Conservation (phyloP, 37 sponge, comb jelly and placozoan genomes). For the Eunapius fragilis region DNA sequence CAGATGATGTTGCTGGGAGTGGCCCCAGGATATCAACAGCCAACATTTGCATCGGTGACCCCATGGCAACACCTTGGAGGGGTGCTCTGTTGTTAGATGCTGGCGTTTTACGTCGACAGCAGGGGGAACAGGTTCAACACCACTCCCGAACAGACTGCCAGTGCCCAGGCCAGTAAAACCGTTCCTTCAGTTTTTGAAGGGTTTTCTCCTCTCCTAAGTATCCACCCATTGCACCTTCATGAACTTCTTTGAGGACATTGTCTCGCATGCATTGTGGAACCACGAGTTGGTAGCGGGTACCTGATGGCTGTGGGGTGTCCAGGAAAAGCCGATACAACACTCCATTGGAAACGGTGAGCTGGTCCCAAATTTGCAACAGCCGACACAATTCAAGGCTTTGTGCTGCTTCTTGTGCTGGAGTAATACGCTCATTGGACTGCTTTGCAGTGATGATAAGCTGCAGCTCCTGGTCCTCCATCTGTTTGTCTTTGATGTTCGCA, state of each 20-base stretch:
- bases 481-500: too few relatives aligned
- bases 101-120: conserved; percentile 12
- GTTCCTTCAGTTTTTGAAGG: conserved; percentile 12
- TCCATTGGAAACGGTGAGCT: conserved; percentile 13
- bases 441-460: too few relatives aligned
- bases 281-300: too few relatives aligned
- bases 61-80: background rate
- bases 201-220: conserved; percentile 11
- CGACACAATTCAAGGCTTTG: background rate
- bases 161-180: conserved; percentile 24
- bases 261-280: too few relatives aligned
- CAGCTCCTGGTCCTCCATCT: too few relatives aligned
- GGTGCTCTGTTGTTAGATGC: conserved; percentile 1
- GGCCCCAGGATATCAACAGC: conserved; percentile 40
- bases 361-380: conserved; percentile 36
- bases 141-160: background rate
- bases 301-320: too few relatives aligned
- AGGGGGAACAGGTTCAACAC: conserved; percentile 9
- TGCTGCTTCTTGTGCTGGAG: background rate
- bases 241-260: too few relatives aligned
- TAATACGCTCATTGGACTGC: too few relatives aligned
- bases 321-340: conserved; percentile 15
- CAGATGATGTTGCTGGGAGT: background rate
- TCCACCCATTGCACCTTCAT: background rate
- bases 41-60: conserved; percentile 13